phyloP scores from a whole-genome alignment of 2,797 vertebrate genomes.

The Miichthys miiuy region DNA sequence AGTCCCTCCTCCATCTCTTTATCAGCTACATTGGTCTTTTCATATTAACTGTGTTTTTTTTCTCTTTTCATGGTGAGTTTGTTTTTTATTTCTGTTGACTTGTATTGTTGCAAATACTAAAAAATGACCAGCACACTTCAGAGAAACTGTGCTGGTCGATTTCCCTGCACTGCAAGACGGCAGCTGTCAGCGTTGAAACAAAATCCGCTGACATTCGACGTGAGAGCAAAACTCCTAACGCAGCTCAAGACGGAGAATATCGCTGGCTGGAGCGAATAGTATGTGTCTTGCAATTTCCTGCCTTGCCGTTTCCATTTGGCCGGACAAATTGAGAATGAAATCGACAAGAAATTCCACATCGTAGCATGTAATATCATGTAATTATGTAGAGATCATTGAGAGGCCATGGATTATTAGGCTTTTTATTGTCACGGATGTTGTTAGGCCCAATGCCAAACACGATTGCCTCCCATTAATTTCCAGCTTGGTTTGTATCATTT shows the following conservation, averaged over 20 bases:
- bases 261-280: not conserved
- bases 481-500: slow-evolving; percentile 34
- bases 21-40: too few species aligned
- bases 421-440: slow-evolving; percentile 54
- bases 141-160: slow-evolving; percentile 34
- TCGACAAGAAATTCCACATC: slow-evolving; percentile 31
- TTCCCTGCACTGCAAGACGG: slow-evolving; percentile 28
- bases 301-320: slow-evolving; percentile 21
- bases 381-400: slow-evolving; percentile 50
- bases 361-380: slow-evolving; percentile 36
- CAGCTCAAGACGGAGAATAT: slow-evolving; percentile 45
- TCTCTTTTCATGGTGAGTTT: too few species aligned
- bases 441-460: slow-evolving; percentile 42
- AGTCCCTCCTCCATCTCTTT: too few species aligned
- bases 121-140: slow-evolving; percentile 8
- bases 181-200: slow-evolving; percentile 48
- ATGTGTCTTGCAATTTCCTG: slow-evolving; percentile 39
- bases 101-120: not conserved
- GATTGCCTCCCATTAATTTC: slow-evolving; percentile 57
- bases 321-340: slow-evolving; percentile 57
- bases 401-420: slow-evolving; percentile 45
- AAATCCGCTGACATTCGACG: slow-evolving; percentile 63
- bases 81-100: too few species aligned
- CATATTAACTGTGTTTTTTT: too few species aligned
- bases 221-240: slow-evolving; percentile 37